phyloP scores from a whole-genome alignment of 2,797 vertebrate genomes.

The Galagoides demidoff region DNA sequence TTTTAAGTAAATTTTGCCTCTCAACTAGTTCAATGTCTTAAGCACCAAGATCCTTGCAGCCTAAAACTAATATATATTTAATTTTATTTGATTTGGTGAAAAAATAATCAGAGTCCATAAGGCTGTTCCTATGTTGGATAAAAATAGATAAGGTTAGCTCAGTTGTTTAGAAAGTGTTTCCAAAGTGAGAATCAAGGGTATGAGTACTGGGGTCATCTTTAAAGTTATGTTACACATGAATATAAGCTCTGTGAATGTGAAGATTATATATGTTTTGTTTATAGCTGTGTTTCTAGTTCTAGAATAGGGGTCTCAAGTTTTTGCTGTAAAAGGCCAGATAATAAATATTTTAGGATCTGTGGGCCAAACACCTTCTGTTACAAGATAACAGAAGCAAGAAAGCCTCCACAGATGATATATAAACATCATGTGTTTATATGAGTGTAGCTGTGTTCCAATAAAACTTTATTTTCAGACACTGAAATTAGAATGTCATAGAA shows the following conservation, averaged over 20 bases:
- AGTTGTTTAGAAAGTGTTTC: conserved; percentile 35
- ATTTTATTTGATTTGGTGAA: conserved; percentile 4
- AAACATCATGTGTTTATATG: not conserved
- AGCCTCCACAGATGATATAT: not conserved
- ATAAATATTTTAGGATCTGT: not conserved
- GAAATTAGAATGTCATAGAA: conserved; percentile 49
- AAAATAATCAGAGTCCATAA: conserved; percentile 35
- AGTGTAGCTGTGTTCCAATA: not conserved
- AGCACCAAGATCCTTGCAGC: not conserved
- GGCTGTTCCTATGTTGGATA: not conserved
- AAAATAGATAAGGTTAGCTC: not conserved
- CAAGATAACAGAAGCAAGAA: not conserved
- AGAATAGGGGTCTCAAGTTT: not conserved
- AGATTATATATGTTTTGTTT: not conserved
- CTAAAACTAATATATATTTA: not conserved
- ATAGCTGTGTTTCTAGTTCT: not conserved
- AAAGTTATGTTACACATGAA: not conserved
- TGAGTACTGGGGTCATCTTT: not conserved
- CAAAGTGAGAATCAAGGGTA: conserved; percentile 7
- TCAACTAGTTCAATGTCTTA: conserved; percentile 13
- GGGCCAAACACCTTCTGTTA: not conserved
- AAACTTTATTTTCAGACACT: conserved; percentile 2
- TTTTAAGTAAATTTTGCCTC: conserved; percentile 48
- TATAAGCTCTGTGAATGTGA: not conserved
- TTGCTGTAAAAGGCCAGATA: not conserved